Conservation (phyloP, 2,888 invertebrate species). For the Girardia tigrina region DNA sequence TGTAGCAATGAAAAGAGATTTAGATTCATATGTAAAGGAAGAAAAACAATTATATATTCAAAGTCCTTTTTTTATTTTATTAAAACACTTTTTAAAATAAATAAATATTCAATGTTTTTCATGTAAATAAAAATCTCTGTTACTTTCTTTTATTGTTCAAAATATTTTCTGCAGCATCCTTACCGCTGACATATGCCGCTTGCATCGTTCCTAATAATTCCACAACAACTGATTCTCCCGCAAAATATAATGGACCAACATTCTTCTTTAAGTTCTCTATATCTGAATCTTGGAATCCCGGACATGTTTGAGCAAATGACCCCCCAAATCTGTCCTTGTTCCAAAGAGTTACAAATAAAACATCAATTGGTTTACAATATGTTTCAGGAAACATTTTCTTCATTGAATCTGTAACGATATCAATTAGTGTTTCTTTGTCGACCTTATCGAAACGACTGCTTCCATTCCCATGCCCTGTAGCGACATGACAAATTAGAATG, state of each 20-base stretch:
- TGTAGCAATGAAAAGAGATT: too few relatives aligned
- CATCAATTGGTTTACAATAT: background rate
- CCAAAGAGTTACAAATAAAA: background rate
- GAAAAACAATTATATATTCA: too few relatives aligned
- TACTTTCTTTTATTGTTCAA: too few relatives aligned
- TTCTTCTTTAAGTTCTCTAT: background rate
- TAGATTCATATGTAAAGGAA: too few relatives aligned
- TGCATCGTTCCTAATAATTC: slow-evolving; percentile 6
- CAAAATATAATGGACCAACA: slow-evolving; percentile 26
- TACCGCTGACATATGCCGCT: slow-evolving; percentile 24
- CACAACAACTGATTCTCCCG: background rate
- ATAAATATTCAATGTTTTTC: too few relatives aligned
- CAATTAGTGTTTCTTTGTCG: background rate
- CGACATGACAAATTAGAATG: background rate
- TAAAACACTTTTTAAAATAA: too few relatives aligned
- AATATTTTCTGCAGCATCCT: slow-evolving; percentile 8
- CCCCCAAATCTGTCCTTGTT: background rate
- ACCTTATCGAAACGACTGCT: background rate
- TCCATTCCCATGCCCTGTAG: background rate
- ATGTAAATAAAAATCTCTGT: too few relatives aligned
- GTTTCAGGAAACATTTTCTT: background rate
- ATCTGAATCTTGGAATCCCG: background rate
- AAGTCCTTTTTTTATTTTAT: too few relatives aligned
- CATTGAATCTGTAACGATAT: background rate
- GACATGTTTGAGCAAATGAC: background rate